These are phyloP conservation scores for Pteronotus mesoamericanus DNA, from an alignment of 2,797 vertebrate species.

Conservation along the genomic window DNA sequence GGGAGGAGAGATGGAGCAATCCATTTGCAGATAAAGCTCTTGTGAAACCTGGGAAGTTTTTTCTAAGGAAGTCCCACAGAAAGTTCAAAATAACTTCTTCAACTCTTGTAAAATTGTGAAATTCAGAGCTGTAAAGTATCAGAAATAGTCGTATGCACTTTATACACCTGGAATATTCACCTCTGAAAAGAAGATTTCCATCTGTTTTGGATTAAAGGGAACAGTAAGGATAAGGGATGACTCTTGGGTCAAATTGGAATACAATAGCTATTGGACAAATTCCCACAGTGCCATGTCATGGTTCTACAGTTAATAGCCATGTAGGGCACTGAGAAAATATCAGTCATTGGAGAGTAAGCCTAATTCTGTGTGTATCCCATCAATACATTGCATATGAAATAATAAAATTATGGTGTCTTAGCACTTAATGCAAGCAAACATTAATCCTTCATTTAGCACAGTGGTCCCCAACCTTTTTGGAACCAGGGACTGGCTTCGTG, in stretches of 20 bases:
- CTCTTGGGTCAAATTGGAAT: neutral
- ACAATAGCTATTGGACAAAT: neutral
- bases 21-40: conserved; percentile 17
- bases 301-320: neutral
- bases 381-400: neutral
- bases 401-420: neutral
- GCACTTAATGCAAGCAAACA: neutral
- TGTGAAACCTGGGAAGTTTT: neutral
- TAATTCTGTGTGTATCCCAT: neutral
- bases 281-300: neutral
- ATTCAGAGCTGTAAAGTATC: neutral
- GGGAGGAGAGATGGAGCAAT: conserved; percentile 11
- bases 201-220: conserved; percentile 10
- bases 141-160: neutral
- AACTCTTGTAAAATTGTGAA: neutral
- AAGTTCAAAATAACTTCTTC: neutral
- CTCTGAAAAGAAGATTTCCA: neutral
- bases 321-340: neutral
- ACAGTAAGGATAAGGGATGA: neutral
- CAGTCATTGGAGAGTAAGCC: neutral
- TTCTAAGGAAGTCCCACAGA: neutral
- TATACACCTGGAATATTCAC: neutral
- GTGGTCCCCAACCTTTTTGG: neutral
- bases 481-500: neutral
- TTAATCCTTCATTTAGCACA: neutral